A percentile compares a stretch with the other conserved stretches of the same genome.
These are phyloP conservation scores for Microcebus griseorufus DNA, from an alignment of 2,113 vertebrate genomes.

Conservation along the genomic window DNA sequence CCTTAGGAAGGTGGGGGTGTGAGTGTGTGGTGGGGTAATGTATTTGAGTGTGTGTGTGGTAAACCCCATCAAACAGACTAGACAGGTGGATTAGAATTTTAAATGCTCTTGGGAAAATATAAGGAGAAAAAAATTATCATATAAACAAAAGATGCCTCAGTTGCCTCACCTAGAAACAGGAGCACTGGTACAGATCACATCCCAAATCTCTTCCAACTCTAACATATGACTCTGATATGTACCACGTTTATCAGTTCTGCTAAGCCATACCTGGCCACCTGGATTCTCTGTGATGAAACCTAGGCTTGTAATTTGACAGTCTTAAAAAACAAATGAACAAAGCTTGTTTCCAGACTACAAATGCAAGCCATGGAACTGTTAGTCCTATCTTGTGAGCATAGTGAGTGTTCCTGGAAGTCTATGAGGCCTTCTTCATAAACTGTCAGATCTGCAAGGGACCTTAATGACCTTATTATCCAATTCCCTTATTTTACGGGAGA, in stretches of 20 bases:
- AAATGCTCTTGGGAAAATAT: background rate
- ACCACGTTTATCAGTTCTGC: background rate
- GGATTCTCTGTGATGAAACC: background rate
- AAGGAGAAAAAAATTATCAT: background rate
- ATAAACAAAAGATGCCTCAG: background rate
- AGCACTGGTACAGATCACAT: background rate
- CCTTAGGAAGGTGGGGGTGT: background rate
- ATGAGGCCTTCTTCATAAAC: background rate
- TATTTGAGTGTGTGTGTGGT: background rate
- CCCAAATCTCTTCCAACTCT: background rate
- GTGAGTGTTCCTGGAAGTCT: background rate
- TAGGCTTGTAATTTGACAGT: background rate
- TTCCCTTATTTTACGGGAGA: background rate
- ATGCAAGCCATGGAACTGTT: background rate
- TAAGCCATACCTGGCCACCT: background rate
- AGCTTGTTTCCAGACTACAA: background rate
- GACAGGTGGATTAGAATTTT: background rate
- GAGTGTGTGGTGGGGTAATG: too few species aligned
- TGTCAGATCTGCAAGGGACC: background rate
- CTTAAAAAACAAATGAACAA: background rate
- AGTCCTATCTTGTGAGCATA: background rate
- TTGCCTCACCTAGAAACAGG: background rate
- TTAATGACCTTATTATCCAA: background rate
- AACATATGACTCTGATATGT: background rate
- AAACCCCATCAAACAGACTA: background rate